These are phyloP conservation scores for Odontocerum albicorne DNA, from an alignment of 2,888 invertebrate species.

Conservation along the genomic window DNA sequence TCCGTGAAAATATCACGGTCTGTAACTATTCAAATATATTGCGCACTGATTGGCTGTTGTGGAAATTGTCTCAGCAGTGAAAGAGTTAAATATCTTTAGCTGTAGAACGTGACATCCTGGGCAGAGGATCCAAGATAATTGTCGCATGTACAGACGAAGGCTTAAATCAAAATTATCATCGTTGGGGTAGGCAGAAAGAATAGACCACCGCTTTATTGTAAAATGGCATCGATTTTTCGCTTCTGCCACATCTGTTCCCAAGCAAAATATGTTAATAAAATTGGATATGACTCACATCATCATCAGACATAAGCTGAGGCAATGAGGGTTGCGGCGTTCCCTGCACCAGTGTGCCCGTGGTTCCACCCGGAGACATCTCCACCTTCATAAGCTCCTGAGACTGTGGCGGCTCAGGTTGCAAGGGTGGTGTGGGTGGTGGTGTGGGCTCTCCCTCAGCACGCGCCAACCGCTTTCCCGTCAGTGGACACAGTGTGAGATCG, in stretches of 20 bases:
- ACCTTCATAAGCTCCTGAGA: conserved; percentile 44
- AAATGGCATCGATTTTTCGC: background rate
- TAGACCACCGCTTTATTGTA: too few relatives aligned
- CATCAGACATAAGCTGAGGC: conserved; percentile 54
- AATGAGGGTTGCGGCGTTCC: conserved; percentile 53
- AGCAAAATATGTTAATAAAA: background rate
- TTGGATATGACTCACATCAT: conserved; percentile 47
- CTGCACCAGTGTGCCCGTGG: conserved; percentile 62
- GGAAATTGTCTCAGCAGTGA: too few relatives aligned
- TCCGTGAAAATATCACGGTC: too few relatives aligned
- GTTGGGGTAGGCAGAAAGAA: too few relatives aligned
- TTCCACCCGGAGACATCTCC: conserved; percentile 65
- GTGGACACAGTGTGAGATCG: conserved; percentile 71
- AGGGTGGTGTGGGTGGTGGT: conserved; percentile 58
- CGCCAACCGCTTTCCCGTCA: conserved; percentile 57
- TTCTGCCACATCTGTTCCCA: background rate
- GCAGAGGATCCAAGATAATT: too few relatives aligned
- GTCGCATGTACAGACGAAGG: too few relatives aligned
- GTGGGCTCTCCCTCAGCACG: conserved; percentile 65
- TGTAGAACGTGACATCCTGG: too few relatives aligned
- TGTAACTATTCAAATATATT: too few relatives aligned
- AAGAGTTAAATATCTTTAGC: too few relatives aligned
- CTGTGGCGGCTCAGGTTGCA: conserved; percentile 45
- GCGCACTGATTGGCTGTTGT: too few relatives aligned
- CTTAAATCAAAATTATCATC: too few relatives aligned